Evolutionary conservation across 2,797 vertebrate genomes (phyloP), one percentile per base, ranked within the genome.

Genomic region (Microctenopoma lineatum): DNA sequence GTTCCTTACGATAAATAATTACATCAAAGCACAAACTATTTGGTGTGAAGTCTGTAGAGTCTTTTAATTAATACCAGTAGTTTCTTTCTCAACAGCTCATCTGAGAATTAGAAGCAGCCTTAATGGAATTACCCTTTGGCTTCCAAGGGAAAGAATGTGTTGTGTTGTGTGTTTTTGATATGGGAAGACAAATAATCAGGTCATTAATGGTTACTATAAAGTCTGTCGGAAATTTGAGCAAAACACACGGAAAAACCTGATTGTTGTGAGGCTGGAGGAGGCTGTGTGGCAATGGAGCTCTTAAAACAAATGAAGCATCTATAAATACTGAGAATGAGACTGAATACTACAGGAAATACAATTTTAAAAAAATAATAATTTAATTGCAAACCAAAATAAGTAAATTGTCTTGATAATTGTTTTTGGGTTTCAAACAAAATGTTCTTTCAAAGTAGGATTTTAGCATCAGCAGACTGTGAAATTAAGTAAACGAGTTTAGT

Each of bases 161-260:
- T 82, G 66, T 74, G 78, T 66, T 15, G 59, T 91, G 80, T 88
- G 90, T 86, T 91, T 93, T 88, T 91, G 85, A 92, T 90, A 91
- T 67, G 68, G 69, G 69, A 89, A 88, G 89, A 92, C 90, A 93
- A 92, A 90, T 90, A 89, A 84, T 88, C 86, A 78, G 78, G 76
- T 90, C 83, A 86, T 92, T 89, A 92, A 81, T 73, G 47, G 83
- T 85, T 85, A 84, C 87, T 68, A 89, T 92, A 90, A 92, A 91
- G 81, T 82, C 86, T 82, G 87, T 86, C 68, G 85, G 89, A 93
- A 92, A 92, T 87, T 83, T 87, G 66, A 84, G 54, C 69, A 77
- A 84, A 87, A 81, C 83, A 82, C 81, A 64, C 76, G 90, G 91
- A 89, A 92, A 93, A 91, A 87, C 69, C 61, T 44, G 84, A 82